Evolutionary conservation across 2,113 vertebrate species (phyloP).

Genomic region (Gasterosteus aculeatus): DNA sequence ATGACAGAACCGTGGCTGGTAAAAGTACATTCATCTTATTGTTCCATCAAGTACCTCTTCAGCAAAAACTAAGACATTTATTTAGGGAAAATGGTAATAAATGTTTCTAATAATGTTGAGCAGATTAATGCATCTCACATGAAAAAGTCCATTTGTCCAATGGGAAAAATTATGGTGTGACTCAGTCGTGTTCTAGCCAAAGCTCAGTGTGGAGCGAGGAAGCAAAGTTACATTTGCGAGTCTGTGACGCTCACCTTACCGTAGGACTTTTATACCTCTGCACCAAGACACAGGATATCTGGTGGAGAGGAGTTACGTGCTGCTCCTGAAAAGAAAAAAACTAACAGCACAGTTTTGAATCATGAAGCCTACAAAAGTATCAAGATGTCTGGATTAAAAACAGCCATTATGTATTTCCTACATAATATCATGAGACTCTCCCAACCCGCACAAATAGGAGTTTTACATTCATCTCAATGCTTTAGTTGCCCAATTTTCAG

Average conservation of each 20-base stretch:
- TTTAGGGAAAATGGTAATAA: not conserved
- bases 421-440: not conserved
- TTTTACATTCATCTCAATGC: not conserved
- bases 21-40: not conserved
- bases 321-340: not conserved
- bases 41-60: not conserved
- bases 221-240: not conserved
- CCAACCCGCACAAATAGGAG: not conserved
- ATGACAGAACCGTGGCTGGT: not conserved
- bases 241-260: not conserved
- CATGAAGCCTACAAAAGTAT: not conserved
- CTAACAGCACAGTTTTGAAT: not conserved
- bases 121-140: conserved; percentile 3
- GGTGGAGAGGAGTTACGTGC: not conserved
- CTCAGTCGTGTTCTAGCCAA: not conserved
- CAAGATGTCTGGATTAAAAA: not conserved
- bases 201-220: not conserved
- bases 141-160: not conserved
- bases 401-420: too few species aligned
- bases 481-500: not conserved
- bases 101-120: not conserved
- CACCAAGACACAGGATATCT: not conserved
- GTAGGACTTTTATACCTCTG: not conserved
- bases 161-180: conserved; percentile 14
- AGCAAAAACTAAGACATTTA: not conserved